phyloP scores from a whole-genome alignment of 2,113 vertebrate species.

The Eleginops maclovinus region DNA sequence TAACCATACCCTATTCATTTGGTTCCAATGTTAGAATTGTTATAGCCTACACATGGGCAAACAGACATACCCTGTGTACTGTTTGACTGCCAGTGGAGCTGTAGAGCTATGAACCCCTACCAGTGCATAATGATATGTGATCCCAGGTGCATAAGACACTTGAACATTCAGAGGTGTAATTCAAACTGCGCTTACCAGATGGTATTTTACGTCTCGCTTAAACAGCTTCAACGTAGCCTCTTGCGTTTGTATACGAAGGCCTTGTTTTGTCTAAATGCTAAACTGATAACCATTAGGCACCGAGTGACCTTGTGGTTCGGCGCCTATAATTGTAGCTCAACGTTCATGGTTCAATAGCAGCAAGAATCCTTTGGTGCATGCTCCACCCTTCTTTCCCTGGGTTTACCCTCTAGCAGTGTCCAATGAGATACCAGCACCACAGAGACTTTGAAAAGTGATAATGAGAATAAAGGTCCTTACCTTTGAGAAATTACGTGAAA shows the following conservation, averaged over 20 bases:
- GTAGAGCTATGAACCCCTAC: not conserved
- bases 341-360: not conserved
- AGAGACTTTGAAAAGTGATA: not conserved
- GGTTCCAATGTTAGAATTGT: constrained; percentile 22
- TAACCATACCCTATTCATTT: constrained; percentile 42
- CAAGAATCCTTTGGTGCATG: not conserved
- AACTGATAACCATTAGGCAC: not conserved
- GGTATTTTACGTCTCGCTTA: not conserved
- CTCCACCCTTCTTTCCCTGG: not conserved
- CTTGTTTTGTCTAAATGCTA: not conserved
- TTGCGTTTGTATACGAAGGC: not conserved
- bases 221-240: not conserved
- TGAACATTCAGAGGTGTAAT: no score
- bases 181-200: not conserved
- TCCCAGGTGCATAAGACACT: not conserved
- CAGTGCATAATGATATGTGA: not conserved
- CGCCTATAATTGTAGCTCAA: not conserved
- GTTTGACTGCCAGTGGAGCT: not conserved
- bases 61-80: not conserved
- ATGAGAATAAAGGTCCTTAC: not conserved
- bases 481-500: not conserved
- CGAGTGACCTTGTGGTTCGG: not conserved
- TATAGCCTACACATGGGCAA: not conserved
- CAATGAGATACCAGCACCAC: not conserved
- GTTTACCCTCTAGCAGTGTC: not conserved